Conservation (phyloP, 2,797 vertebrate species). For the Manis crassicaudata region DNA sequence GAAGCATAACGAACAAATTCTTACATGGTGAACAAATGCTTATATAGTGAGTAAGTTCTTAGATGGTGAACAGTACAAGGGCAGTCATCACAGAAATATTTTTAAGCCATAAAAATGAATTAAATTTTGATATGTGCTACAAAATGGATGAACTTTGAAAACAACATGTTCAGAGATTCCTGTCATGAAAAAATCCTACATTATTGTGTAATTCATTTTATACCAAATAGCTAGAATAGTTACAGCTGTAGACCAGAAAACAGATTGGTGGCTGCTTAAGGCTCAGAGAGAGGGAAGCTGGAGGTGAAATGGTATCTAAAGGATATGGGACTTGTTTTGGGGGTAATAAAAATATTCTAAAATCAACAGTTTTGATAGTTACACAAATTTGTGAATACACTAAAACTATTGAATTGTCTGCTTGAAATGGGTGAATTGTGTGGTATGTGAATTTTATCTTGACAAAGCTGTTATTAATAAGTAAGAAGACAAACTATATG, state of each 20-base stretch:
- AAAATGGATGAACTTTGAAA: not conserved
- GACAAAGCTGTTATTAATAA: not conserved
- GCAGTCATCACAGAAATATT: not conserved
- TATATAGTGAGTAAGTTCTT: no score
- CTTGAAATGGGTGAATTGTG: not conserved
- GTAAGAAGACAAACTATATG: not conserved
- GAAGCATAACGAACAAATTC: no score
- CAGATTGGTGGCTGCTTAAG: not conserved
- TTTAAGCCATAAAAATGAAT: not conserved
- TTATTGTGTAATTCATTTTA: not conserved
- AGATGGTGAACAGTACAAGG: no score
- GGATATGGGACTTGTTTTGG: not conserved
- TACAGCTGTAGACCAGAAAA: not conserved
- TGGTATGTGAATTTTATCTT: not conserved
- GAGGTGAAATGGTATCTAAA: not conserved
- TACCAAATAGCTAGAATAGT: not conserved
- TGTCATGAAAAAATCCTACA: not conserved
- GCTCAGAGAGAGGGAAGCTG: not conserved
- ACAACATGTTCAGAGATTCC: not conserved
- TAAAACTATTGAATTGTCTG: not conserved
- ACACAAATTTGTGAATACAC: not conserved
- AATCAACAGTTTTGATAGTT: not conserved
- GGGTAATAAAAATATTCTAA: not conserved
- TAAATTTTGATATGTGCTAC: not conserved
- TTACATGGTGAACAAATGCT: no score